Evolutionary conservation across 2,888 invertebrate genomes (phyloP).

Genomic region (Apocheima hispidaria): DNA sequence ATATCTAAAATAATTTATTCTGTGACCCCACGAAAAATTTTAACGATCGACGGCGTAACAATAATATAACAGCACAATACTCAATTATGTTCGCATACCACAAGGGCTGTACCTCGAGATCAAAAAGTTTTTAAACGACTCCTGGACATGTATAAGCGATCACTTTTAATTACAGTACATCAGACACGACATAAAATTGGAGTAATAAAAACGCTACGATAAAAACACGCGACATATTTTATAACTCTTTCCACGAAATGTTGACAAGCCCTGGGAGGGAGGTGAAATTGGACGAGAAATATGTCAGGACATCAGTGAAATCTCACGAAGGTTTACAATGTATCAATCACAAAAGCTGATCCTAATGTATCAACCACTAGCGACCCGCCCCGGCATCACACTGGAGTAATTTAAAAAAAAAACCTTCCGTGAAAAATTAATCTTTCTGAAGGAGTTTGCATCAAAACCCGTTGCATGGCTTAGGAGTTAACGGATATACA

Average conservation of each 20-base stretch:
- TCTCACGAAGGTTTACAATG: neutral
- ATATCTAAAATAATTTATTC: too few species aligned
- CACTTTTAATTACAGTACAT: slow-evolving; percentile 20
- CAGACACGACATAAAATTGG: slow-evolving; percentile 39
- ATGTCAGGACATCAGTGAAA: neutral
- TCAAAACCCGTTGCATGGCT: too few species aligned
- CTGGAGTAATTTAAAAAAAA: too few species aligned
- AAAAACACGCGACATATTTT: slow-evolving; percentile 47
- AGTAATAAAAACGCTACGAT: slow-evolving; percentile 27
- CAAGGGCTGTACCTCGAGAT: neutral
- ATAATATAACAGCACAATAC: too few species aligned
- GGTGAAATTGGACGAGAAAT: neutral
- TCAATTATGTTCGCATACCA: too few species aligned
- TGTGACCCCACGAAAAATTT: too few species aligned
- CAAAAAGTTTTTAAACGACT: neutral
- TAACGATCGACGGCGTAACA: too few species aligned
- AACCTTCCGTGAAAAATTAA: too few species aligned
- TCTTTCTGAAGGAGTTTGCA: too few species aligned
- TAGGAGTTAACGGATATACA: too few species aligned
- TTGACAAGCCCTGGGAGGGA: neutral
- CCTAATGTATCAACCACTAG: neutral
- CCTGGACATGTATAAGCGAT: neutral
- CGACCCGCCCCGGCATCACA: too few species aligned
- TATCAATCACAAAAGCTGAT: neutral
- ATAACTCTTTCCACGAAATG: slow-evolving; percentile 6